phyloP scores from a whole-genome alignment of 2,113 vertebrate species.

The Anoura caudifer region DNA sequence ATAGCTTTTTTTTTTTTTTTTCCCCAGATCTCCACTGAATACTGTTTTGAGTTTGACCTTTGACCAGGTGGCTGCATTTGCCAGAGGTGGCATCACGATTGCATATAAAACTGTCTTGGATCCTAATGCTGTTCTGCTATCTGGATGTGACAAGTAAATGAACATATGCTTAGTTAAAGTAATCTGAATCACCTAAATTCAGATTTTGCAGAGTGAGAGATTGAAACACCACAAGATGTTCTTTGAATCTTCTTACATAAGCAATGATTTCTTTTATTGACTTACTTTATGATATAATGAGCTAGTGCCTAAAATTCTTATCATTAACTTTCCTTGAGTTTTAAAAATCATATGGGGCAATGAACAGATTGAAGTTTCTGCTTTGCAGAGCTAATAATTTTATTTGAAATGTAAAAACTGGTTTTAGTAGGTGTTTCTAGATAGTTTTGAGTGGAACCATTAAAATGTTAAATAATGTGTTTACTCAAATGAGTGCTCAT shows the following conservation, averaged over 20 bases:
- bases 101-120: constrained; percentile 65
- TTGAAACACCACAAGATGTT: neutral
- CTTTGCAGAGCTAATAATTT: constrained; percentile 21
- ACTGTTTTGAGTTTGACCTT: constrained; percentile 73
- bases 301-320: neutral
- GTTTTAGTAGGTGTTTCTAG: constrained; percentile 20
- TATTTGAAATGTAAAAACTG: constrained; percentile 23
- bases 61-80: constrained; percentile 57
- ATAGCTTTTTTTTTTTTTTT: constrained; percentile 58
- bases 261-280: neutral
- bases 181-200: constrained; percentile 29
- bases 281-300: neutral
- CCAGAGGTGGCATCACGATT: constrained; percentile 55
- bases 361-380: neutral
- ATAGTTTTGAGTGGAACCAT: constrained; percentile 12
- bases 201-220: neutral
- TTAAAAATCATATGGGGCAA: neutral
- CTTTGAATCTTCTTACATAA: neutral
- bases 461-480: neutral
- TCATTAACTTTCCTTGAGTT: neutral
- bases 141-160: constrained; percentile 72
- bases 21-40: constrained; percentile 72
- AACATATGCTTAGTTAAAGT: constrained; percentile 35
- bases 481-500: neutral
- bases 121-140: constrained; percentile 50